phyloP scores from a whole-genome alignment of 2,888 invertebrate species.

The Rhagophthalmus giganteus region DNA sequence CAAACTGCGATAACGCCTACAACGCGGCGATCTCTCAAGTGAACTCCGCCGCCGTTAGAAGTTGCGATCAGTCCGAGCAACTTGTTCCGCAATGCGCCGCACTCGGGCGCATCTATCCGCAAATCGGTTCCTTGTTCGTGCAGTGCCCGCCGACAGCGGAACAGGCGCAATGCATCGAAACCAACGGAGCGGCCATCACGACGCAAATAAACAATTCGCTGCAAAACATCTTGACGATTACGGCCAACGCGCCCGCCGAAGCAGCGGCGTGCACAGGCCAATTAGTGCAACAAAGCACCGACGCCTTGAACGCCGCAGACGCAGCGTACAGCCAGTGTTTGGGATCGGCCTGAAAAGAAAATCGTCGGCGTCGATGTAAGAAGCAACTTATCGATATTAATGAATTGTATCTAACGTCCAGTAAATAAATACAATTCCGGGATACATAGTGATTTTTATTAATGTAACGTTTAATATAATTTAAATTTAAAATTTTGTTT shows the following conservation, averaged over 20 bases:
- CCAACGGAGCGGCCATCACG: neutral
- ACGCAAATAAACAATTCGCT: neutral
- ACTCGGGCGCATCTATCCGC: neutral
- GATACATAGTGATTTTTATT: no score
- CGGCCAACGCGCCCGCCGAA: neutral
- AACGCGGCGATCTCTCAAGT: neutral
- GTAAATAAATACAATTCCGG: no score
- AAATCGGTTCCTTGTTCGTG: neutral
- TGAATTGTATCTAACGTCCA: no score
- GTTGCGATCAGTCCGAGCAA: neutral
- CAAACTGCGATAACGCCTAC: neutral
- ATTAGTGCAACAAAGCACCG: neutral
- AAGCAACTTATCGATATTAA: no score
- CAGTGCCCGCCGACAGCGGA: neutral
- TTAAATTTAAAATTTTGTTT: no score
- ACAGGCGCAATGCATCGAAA: neutral
- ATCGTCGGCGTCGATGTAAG: no score
- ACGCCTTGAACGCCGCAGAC: neutral
- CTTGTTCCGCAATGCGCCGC: neutral
- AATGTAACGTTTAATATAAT: no score
- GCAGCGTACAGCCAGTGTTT: neutral
- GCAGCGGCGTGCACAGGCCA: neutral
- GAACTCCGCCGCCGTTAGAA: neutral
- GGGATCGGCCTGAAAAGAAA: no score
- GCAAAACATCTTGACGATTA: neutral